A percentile compares a stretch with the other conserved stretches of the same genome.
Evolutionary conservation across 37 sponge, comb jelly and placozoan species (phyloP).

Genomic region (Hexactinellida sp.): DNA sequence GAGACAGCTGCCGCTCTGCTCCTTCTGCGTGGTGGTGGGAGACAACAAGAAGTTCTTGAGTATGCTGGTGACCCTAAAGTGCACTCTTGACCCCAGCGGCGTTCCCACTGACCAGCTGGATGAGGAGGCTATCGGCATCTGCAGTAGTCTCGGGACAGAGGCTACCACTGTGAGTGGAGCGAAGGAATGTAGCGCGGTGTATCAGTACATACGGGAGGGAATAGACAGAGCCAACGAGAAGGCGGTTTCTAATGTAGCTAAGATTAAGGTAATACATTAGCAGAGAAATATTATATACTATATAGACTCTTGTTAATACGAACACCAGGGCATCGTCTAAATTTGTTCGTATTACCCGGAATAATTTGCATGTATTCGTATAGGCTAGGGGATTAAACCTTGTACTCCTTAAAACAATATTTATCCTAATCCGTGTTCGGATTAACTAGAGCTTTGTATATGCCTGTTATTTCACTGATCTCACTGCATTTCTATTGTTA

Average conservation of each 20-base stretch:
- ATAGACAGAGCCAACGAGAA: slow-evolving; percentile 42
- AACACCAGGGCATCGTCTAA: no score
- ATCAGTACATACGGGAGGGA: slow-evolving; percentile 49
- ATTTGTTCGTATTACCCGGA: no score
- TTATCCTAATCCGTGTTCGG: no score
- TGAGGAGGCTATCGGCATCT: background rate
- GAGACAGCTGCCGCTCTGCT: slow-evolving; percentile 42
- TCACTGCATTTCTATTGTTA: no score
- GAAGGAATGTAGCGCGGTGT: slow-evolving; percentile 34
- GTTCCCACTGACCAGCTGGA: slow-evolving; percentile 45
- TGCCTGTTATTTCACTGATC: no score
- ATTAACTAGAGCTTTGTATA: no score
- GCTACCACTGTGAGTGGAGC: slow-evolving; percentile 44
- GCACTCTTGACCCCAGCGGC: slow-evolving; percentile 23
- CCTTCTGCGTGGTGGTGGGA: slow-evolving; percentile 68
- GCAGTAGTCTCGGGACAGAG: background rate
- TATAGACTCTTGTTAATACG: no score
- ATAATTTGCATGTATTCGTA: no score
- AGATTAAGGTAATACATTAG: background rate
- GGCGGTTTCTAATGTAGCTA: background rate
- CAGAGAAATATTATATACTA: no score
- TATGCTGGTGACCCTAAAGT: slow-evolving; percentile 66
- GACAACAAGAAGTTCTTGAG: slow-evolving; percentile 78
- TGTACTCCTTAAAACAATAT: no score
- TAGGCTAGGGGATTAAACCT: no score